Evolutionary conservation across 2,113 vertebrate species (phyloP).

Genomic region (Leiothrix lutea): DNA sequence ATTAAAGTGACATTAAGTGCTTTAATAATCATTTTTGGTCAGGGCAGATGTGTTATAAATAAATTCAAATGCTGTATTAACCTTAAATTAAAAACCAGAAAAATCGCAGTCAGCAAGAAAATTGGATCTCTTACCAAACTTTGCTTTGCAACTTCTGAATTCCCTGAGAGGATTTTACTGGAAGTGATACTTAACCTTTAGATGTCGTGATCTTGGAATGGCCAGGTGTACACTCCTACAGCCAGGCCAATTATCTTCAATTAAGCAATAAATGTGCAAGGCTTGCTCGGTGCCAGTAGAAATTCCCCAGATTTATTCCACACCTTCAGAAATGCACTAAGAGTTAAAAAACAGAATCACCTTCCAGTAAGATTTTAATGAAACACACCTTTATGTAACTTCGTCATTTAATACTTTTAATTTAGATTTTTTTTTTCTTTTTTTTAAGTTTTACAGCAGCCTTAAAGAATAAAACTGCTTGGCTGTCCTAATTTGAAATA

Average conservation of each 20-base stretch:
- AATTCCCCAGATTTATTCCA: conserved; percentile 19
- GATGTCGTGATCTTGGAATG: conserved; percentile 29
- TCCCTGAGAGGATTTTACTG: conserved; percentile 63
- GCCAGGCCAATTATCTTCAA: conserved; percentile 51
- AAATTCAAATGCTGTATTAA: conserved; percentile 17
- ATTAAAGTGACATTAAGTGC: conserved; percentile 6
- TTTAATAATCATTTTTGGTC: background rate
- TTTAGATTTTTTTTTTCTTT: background rate
- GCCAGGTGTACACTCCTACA: conserved; percentile 28
- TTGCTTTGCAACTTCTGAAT: conserved; percentile 29
- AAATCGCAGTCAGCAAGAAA: conserved; percentile 50
- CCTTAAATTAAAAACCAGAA: conserved; percentile 17
- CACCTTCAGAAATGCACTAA: background rate
- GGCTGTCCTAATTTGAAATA: background rate
- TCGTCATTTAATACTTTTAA: conserved; percentile 10
- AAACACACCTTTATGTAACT: conserved; percentile 34
- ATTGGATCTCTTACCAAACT: conserved; percentile 15
- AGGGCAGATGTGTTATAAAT: background rate
- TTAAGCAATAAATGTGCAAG: conserved; percentile 59
- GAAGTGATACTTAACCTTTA: conserved; percentile 69
- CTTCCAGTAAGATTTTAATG: conserved; percentile 50
- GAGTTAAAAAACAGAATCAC: conserved; percentile 56
- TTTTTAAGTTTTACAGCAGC: conserved; percentile 12
- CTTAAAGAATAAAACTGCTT: conserved; percentile 10
- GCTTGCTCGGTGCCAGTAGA: conserved; percentile 2